A percentile compares a stretch with the other conserved stretches of the same genome.
Conservation (phyloP, 2,113 vertebrate species). For the Tiliqua scincoides region DNA sequence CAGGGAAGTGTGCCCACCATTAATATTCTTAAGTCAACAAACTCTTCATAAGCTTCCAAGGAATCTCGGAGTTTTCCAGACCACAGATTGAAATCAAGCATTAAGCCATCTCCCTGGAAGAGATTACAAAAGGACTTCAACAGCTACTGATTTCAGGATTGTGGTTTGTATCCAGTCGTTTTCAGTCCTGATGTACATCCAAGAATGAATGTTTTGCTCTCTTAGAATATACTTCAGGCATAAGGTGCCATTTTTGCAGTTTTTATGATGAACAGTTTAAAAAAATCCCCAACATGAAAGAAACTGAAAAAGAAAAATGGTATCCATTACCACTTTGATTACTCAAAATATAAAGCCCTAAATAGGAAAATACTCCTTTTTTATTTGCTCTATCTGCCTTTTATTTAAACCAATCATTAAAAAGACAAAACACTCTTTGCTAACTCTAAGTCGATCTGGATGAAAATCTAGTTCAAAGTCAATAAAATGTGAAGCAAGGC, state of each 20-base stretch:
- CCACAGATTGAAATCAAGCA: neutral
- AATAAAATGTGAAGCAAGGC: constrained; percentile 72
- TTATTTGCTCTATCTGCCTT: constrained; percentile 25
- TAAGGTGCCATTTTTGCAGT: neutral
- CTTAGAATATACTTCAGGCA: rapidly evolving
- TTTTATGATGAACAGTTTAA: constrained; percentile 16
- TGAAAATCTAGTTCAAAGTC: constrained; percentile 66
- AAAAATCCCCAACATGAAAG: neutral
- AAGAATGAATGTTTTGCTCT: neutral
- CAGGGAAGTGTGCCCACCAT: neutral
- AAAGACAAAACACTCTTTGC: constrained; percentile 51
- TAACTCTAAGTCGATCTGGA: constrained; percentile 55
- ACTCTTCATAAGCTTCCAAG: neutral
- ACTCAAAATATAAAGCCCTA: constrained; percentile 5
- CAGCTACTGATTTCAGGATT: neutral
- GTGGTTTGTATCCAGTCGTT: neutral
- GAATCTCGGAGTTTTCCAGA: neutral
- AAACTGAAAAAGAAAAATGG: neutral
- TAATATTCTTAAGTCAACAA: neutral
- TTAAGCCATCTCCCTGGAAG: neutral
- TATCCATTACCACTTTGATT: neutral
- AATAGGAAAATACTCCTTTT: constrained; percentile 37
- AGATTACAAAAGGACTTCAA: neutral
- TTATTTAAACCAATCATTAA: constrained; percentile 50
- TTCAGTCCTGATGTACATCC: neutral